Conservation (phyloP, 2,888 invertebrate species). For the Junonia oenone region DNA sequence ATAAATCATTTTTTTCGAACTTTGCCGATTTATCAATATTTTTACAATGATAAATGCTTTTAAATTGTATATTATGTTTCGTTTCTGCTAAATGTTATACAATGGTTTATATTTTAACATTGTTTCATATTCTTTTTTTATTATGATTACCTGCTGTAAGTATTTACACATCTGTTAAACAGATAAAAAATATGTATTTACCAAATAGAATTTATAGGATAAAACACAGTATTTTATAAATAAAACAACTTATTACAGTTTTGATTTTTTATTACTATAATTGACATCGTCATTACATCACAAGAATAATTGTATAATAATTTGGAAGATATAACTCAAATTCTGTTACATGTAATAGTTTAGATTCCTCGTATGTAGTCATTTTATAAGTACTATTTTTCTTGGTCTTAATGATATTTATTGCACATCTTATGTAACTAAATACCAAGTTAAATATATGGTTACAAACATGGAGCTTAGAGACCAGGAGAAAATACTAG, state of each 20-base stretch:
- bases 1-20: too few relatives aligned
- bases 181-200: background rate
- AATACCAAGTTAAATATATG: conserved; percentile 10
- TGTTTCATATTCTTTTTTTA: background rate
- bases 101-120: background rate
- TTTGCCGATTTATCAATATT: too few relatives aligned
- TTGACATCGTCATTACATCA: conserved; percentile 9
- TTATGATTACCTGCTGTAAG: background rate
- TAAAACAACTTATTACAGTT: conserved; percentile 7
- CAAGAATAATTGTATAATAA: conserved; percentile 5
- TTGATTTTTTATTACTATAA: conserved; percentile 13
- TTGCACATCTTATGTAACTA: conserved; percentile 13
- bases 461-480: conserved; percentile 41
- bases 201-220: background rate
- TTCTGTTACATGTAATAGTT: background rate
- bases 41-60: too few relatives aligned
- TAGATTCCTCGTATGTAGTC: background rate
- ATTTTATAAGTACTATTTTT: background rate
- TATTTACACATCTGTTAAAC: background rate
- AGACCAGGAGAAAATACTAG: background rate
- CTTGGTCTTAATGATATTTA: conserved; percentile 1
- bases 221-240: background rate
- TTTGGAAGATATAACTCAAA: background rate
- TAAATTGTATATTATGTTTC: too few relatives aligned
- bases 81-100: too few relatives aligned